A percentile compares a stretch with the other conserved stretches of the same genome.
Conservation (phyloP, 1,140 invertebrate species). For the Tribolium castaneum region DNA sequence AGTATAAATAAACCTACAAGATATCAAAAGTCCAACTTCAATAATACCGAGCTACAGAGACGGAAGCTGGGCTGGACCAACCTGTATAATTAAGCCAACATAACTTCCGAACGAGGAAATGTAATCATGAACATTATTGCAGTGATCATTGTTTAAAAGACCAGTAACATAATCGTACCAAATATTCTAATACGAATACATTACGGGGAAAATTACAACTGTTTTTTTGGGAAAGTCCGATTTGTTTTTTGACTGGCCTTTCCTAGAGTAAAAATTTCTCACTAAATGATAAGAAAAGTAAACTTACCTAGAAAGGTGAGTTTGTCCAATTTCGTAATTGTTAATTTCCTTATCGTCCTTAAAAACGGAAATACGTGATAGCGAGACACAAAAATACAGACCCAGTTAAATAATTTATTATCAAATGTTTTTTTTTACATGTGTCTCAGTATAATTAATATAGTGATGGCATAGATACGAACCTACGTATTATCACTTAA, state of each 20-base stretch:
- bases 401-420: constrained; percentile 2
- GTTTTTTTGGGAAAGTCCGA: neutral
- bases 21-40: too few species aligned
- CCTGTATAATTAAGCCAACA: too few species aligned
- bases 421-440: neutral
- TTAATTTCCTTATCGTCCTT: neutral
- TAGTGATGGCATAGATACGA: neutral
- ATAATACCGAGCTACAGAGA: too few species aligned
- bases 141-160: neutral
- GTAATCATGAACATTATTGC: neutral
- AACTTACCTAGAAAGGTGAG: neutral
- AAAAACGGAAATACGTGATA: neutral
- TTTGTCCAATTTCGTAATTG: neutral
- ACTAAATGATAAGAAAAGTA: neutral
- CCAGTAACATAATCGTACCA: neutral
- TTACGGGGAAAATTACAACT: too few species aligned
- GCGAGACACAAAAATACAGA: neutral
- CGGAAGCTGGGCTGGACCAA: too few species aligned
- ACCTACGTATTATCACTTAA: neutral
- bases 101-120: neutral
- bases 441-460: neutral
- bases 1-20: too few species aligned
- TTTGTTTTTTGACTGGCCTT: neutral
- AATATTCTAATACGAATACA: constrained; percentile 7
- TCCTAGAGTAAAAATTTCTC: neutral